Percentiles rank a stretch among this genome's conserved stretches.
phyloP scores from a whole-genome alignment of 2,113 vertebrate species.

The Psilopsiagon aymara region DNA sequence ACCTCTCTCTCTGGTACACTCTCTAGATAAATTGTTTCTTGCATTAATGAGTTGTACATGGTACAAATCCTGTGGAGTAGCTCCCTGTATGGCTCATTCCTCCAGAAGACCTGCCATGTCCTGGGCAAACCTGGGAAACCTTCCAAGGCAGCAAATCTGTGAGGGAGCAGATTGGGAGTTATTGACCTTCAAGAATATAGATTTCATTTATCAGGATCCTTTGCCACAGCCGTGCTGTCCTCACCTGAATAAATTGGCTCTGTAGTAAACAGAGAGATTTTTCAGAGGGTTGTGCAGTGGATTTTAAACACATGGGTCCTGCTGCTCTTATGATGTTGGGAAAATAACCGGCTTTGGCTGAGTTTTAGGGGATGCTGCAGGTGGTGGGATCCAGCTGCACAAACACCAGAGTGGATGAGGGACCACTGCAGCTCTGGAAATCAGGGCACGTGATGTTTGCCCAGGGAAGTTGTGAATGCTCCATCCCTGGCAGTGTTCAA shows the following conservation, averaged over 20 bases:
- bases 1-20: neutral
- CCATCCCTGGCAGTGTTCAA: neutral
- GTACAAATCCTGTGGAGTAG: conserved; percentile 16
- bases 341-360: neutral
- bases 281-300: neutral
- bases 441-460: neutral
- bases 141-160: conserved; percentile 56
- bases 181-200: conserved; percentile 56
- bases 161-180: conserved; percentile 59
- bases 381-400: neutral
- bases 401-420: neutral
- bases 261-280: neutral
- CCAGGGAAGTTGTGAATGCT: neutral
- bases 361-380: neutral
- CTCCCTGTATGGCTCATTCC: conserved; percentile 28
- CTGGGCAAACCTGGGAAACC: conserved; percentile 49
- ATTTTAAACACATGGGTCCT: neutral
- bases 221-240: neutral
- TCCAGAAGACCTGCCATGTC: conserved; percentile 52
- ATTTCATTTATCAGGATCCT: conserved; percentile 50
- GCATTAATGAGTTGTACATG: conserved; percentile 32
- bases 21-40: conserved; percentile 31
- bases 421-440: neutral
- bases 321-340: fast-evolving
- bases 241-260: conserved; percentile 37